Conservation (phyloP, 2,113 vertebrate genomes). For the Xenopus borealis region DNA sequence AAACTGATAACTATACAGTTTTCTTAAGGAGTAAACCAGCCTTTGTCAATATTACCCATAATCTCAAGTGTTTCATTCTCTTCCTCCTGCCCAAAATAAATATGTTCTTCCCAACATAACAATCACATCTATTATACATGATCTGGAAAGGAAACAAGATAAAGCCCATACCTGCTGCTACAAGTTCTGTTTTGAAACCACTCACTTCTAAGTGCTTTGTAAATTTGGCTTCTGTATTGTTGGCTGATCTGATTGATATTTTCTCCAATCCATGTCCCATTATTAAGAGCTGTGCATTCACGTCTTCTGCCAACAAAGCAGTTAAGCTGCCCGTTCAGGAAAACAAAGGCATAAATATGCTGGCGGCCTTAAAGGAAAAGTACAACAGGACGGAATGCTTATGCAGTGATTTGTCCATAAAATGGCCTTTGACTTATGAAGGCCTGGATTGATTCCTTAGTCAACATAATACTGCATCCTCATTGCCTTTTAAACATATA, state of each 20-base stretch:
- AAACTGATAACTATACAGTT: too few species aligned
- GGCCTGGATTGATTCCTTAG: too few species aligned
- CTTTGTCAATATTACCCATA: neutral
- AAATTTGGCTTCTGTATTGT: slow-evolving; percentile 9
- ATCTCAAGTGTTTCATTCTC: neutral
- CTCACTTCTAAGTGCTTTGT: neutral
- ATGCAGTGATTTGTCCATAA: too few species aligned
- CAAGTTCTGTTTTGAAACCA: slow-evolving; percentile 5
- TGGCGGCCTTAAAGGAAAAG: neutral
- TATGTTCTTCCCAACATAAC: neutral
- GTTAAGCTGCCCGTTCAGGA: neutral
- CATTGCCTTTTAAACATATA: too few species aligned
- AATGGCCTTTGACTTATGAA: too few species aligned
- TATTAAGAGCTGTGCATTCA: neutral
- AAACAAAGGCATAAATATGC: neutral
- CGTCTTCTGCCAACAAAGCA: neutral
- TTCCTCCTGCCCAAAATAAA: neutral
- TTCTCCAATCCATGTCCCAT: neutral
- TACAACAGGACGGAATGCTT: neutral
- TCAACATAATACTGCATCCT: too few species aligned
- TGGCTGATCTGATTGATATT: slow-evolving; percentile 4
- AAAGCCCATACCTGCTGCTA: neutral
- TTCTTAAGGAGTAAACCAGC: neutral
- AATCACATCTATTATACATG: neutral
- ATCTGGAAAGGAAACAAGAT: neutral